phyloP scores from a whole-genome alignment of 2,113 vertebrate species.

The Erpornis zantholeuca region DNA sequence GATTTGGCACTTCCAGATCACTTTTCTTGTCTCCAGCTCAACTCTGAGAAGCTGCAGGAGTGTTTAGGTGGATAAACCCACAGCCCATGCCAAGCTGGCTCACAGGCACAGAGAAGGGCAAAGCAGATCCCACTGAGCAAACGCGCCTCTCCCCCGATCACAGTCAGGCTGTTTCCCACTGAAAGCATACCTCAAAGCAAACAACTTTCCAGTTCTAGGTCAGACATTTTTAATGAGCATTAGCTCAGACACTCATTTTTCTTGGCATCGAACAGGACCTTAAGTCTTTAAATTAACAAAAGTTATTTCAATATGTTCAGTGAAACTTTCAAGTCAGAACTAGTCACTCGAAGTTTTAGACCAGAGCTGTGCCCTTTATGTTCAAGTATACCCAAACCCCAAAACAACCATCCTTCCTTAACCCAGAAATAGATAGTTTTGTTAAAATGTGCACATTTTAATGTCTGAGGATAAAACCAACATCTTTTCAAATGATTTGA shows the following conservation, averaged over 20 bases:
- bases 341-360: neutral
- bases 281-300: neutral
- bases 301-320: neutral
- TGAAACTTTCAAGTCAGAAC: neutral
- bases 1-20: neutral
- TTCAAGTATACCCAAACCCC: neutral
- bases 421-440: neutral
- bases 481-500: neutral
- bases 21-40: neutral
- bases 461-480: neutral
- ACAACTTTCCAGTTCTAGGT: neutral
- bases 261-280: neutral
- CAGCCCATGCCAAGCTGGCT: neutral
- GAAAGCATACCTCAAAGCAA: neutral
- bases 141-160: neutral
- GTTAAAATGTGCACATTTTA: neutral
- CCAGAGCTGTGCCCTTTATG: neutral
- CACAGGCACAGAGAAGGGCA: neutral
- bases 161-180: neutral
- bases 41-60: neutral
- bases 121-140: neutral
- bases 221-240: neutral
- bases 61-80: neutral
- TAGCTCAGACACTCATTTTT: neutral
- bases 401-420: neutral